Conservation (phyloP, 1,140 invertebrate species). For the Ceratina calcarata region DNA sequence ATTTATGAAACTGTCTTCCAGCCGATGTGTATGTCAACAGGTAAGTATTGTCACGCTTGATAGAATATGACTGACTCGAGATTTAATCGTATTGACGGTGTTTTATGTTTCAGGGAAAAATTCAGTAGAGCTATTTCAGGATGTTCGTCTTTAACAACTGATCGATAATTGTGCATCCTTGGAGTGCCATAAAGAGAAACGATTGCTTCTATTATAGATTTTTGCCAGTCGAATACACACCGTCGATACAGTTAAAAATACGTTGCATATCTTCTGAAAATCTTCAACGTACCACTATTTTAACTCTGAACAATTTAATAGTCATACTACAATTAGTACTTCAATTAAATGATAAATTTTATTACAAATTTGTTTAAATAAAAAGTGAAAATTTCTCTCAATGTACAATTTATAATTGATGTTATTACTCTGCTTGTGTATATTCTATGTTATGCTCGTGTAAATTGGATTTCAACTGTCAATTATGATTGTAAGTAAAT, state of each 20-base stretch:
- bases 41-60: neutral
- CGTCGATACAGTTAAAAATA: constrained; percentile 38
- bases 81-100: neutral
- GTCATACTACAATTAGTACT: too few relatives aligned
- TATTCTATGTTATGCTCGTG: neutral
- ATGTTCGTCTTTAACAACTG: constrained; percentile 38
- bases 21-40: neutral
- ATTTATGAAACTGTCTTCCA: neutral
- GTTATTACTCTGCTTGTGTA: too few relatives aligned
- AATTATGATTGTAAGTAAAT: constrained; percentile 56
- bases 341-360: neutral
- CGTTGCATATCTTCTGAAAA: neutral
- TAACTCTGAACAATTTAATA: too few relatives aligned
- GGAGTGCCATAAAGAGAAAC: constrained; percentile 45
- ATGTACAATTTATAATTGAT: neutral
- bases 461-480: constrained; percentile 21
- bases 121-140: constrained; percentile 27
- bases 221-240: constrained; percentile 29
- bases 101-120: constrained; percentile 38
- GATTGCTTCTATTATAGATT: constrained; percentile 33
- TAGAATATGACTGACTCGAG: too few relatives aligned
- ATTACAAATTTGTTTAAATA: neutral
- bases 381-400: neutral
- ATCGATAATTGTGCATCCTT: constrained; percentile 40
- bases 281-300: neutral